Evolutionary conservation across 2,888 invertebrate genomes (phyloP).

Genomic region (Celastrina argiolus): DNA sequence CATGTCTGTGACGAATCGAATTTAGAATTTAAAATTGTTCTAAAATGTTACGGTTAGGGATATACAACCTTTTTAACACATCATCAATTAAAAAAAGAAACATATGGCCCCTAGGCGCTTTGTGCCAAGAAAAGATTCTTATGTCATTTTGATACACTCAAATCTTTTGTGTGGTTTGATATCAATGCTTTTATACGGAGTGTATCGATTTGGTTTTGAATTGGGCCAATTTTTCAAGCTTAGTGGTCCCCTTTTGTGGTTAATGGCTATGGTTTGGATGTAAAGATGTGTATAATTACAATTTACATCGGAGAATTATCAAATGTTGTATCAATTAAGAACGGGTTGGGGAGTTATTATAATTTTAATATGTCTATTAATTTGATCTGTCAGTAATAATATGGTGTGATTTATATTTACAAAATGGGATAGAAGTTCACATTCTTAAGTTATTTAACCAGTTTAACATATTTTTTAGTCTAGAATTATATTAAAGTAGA

Average conservation of each 20-base stretch:
- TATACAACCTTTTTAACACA: conserved; percentile 73
- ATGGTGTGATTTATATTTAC: not conserved
- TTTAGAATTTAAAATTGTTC: conserved; percentile 10
- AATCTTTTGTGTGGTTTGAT: conserved; percentile 58
- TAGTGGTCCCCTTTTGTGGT: conserved; percentile 65
- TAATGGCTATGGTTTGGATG: conserved; percentile 54
- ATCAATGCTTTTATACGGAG: conserved; percentile 29
- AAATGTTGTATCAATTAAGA: conserved; percentile 18
- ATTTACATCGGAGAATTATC: conserved; percentile 43
- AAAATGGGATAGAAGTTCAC: not conserved
- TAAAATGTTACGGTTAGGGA: conserved; percentile 41
- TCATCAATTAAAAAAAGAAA: conserved; percentile 68
- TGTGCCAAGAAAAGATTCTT: conserved; percentile 62
- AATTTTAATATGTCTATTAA: not conserved
- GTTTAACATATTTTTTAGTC: not conserved
- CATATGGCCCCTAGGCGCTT: conserved; percentile 70
- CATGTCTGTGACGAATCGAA: conserved; percentile 15
- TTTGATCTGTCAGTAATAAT: not conserved
- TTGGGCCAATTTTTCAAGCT: conserved; percentile 76
- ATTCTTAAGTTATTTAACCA: not conserved
- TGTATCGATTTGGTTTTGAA: conserved; percentile 59
- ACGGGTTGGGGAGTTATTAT: not conserved
- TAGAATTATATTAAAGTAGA: too few species aligned
- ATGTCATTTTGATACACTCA: conserved; percentile 76
- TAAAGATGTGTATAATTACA: conserved; percentile 56